Evolutionary conservation across 2,113 vertebrate genomes (phyloP).

Genomic region (Vulpes vulpes): DNA sequence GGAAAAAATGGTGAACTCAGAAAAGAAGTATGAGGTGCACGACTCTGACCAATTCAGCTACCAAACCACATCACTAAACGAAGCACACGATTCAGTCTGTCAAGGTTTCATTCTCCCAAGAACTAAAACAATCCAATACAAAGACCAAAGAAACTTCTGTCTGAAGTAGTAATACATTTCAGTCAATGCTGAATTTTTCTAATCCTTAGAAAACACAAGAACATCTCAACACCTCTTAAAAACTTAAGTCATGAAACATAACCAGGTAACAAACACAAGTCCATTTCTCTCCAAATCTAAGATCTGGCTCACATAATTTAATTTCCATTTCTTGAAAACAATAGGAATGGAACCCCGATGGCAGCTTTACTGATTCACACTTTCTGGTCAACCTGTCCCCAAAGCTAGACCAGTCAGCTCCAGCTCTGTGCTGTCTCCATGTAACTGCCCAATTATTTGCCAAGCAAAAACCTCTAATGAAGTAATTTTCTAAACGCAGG

Average conservation of each 20-base stretch:
- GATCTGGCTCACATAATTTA: not conserved
- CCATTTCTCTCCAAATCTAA: constrained; percentile 8
- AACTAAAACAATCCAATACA: not conserved
- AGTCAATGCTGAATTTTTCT: not conserved
- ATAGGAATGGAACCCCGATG: not conserved
- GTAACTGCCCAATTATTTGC: not conserved
- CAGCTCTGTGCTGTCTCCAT: not conserved
- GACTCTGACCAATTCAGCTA: not conserved
- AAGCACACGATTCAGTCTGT: not conserved
- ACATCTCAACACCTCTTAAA: not conserved
- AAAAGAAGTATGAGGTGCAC: not conserved
- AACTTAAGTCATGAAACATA: not conserved
- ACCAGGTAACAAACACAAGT: not conserved
- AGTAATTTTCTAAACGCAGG: not conserved
- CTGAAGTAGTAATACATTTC: not conserved
- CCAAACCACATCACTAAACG: not conserved
- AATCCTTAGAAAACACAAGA: not conserved
- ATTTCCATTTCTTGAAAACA: not conserved
- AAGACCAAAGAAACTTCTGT: not conserved
- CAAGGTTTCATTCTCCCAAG: not conserved
- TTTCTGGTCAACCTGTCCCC: not conserved
- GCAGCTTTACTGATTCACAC: not conserved
- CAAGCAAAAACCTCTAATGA: not conserved
- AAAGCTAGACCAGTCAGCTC: not conserved
- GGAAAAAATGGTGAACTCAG: not conserved